Conservation (phyloP, 2,888 invertebrate species). For the Macrophya alboannulata region DNA sequence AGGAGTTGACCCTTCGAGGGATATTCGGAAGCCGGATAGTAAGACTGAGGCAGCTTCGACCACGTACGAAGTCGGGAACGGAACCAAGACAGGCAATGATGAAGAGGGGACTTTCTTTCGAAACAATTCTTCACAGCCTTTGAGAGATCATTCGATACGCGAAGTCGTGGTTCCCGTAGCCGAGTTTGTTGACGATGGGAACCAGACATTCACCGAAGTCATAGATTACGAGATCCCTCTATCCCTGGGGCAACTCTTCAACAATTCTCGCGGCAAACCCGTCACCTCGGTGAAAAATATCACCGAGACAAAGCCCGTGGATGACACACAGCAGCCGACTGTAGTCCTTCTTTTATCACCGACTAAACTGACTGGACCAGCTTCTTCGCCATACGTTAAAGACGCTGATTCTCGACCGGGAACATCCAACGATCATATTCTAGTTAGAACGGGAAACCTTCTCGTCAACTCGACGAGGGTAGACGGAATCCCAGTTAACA, state of each 20-base stretch:
- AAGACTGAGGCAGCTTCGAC: slow-evolving; percentile 8
- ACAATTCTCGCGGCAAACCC: background rate
- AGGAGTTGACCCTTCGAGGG: background rate
- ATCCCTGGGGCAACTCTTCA: slow-evolving; percentile 22
- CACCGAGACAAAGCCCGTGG: slow-evolving; percentile 28
- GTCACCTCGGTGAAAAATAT: background rate
- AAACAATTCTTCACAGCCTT: slow-evolving; percentile 55
- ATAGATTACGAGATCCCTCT: slow-evolving; percentile 72
- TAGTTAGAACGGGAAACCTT: slow-evolving; percentile 56
- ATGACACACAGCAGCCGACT: slow-evolving; percentile 62
- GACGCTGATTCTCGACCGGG: slow-evolving; percentile 48
- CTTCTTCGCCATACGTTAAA: slow-evolving; percentile 34
- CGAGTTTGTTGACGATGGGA: slow-evolving; percentile 69
- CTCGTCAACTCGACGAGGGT: slow-evolving; percentile 59
- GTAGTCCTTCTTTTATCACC: slow-evolving; percentile 69
- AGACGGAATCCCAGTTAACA: background rate
- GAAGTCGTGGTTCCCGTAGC: slow-evolving; percentile 67
- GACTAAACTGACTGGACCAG: slow-evolving; percentile 64
- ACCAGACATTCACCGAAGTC: slow-evolving; percentile 67
- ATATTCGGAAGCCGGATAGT: background rate
- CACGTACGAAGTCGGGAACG: slow-evolving; percentile 62
- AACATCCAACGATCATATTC: slow-evolving; percentile 59
- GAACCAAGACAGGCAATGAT: slow-evolving; percentile 51
- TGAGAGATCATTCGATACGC: background rate
- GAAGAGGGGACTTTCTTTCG: slow-evolving; percentile 61